These are phyloP conservation scores for Pycnonotus jocosus DNA, from an alignment of 2,113 vertebrate species.

Conservation along the genomic window DNA sequence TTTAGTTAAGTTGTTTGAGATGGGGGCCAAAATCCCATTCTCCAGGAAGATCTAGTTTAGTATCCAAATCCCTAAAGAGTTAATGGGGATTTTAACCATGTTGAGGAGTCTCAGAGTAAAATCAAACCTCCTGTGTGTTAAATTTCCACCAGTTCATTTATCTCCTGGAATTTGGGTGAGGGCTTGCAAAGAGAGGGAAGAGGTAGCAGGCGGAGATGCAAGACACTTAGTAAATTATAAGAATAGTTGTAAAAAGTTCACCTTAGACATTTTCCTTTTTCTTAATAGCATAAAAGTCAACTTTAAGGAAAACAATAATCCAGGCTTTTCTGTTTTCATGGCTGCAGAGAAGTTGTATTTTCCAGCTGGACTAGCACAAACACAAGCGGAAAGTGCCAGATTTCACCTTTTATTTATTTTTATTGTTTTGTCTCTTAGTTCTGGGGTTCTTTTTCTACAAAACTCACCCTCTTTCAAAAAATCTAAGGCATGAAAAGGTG, in stretches of 20 bases:
- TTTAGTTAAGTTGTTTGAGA: background rate
- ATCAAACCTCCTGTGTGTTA: background rate
- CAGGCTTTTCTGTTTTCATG: background rate
- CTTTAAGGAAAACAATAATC: constrained; percentile 9
- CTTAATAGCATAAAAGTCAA: background rate
- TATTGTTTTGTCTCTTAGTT: background rate
- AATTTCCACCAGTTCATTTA: background rate
- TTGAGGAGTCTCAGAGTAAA: background rate
- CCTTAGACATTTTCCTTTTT: background rate
- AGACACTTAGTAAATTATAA: background rate
- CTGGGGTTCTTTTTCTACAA: background rate
- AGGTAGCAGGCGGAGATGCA: background rate
- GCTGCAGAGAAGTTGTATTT: background rate
- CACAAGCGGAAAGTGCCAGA: background rate
- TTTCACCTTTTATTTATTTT: constrained; percentile 15
- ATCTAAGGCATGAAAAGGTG: background rate
- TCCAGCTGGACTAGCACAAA: constrained; percentile 14
- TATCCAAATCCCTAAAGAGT: background rate
- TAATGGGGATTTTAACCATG: background rate
- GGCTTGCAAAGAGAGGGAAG: background rate
- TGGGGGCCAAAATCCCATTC: background rate
- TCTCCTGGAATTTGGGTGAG: background rate
- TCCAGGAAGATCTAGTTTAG: background rate
- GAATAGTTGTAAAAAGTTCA: background rate
- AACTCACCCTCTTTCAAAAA: background rate